Base-by-base conservation (phyloP, 2,113 vertebrate genomes). In the Crotalus horridus region DNA sequence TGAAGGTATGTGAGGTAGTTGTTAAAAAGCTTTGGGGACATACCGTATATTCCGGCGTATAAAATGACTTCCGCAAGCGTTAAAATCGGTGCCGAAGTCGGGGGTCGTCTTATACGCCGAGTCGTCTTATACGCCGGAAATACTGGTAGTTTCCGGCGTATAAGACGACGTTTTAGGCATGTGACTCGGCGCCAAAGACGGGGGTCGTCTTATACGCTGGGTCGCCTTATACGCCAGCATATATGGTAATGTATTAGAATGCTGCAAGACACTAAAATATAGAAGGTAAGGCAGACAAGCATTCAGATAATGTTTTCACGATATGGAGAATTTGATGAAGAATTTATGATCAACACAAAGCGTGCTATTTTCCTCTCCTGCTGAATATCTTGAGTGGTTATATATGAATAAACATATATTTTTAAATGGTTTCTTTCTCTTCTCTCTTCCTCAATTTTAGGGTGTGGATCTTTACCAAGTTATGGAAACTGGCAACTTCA, bases 401-500 rank as follows among this genome's bases (percentile, higher is more conserved):
- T 53, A 26, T 3, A 58, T 59, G 90, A 85, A 89, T 55, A 74
- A 93, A 94, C 26, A 55, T 61, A 51, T 48, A 89, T 51, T 51
- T 51, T 51, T 54, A 89, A 61, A 59, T 91, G 93, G 92, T 89
- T n/a, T 55, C 13, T 92, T 33, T 81, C 39, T 89, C n/a, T 7
- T 74, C 43, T 89, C 13, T 48, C 54, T 86, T 21, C 58, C 87
- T 96, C 51, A 48, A 48, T 95, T 96, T 55, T 95, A 99, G 99
- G 99, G 99, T 94, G 98, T 99, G 95, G 97, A 99, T 95, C 98
- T 99, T 94, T 93, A 96, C 93, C 98, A 98, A 94, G 98, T 99
- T 64, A 98, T 99, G 95, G 98, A 99, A 96, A 98, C 98, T 85
- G 99, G 99, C 39, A 97, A 99, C 94, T 99, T 99, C 96, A 99